These are phyloP conservation scores for Entomobrya multifasciata DNA, from an alignment of 2,888 invertebrate species.

Conservation along the genomic window DNA sequence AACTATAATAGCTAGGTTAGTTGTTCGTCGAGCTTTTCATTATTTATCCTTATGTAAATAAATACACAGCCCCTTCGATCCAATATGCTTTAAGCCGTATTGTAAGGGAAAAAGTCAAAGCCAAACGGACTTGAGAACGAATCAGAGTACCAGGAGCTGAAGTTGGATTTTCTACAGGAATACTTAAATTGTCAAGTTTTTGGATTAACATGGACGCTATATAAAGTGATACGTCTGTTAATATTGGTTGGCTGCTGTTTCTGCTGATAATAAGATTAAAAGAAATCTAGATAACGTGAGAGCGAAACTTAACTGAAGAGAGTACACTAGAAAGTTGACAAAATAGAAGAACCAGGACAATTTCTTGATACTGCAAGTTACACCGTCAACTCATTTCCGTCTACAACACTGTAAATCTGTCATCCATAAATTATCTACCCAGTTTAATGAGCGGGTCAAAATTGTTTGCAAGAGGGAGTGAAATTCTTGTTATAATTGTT, in stretches of 20 bases:
- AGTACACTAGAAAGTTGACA: constrained; percentile 15
- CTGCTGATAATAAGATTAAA: constrained; percentile 48
- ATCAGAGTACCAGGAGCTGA: background rate
- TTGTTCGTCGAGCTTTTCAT: constrained; percentile 27
- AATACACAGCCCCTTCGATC: constrained; percentile 4
- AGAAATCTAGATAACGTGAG: background rate
- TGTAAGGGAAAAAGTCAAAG: background rate
- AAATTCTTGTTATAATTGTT: no score
- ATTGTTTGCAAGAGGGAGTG: no score
- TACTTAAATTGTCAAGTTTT: constrained; percentile 51
- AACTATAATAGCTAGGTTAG: constrained; percentile 37
- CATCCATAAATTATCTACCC: constrained; percentile 2
- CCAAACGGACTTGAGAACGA: background rate
- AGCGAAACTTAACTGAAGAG: background rate
- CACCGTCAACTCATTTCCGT: no score
- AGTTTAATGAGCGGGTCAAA: background rate
- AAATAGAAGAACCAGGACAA: background rate
- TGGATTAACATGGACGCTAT: background rate
- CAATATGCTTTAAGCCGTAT: background rate
- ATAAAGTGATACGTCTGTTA: no score
- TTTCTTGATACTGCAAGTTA: no score
- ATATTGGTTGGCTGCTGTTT: background rate
- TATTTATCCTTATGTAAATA: background rate
- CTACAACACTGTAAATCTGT: background rate
- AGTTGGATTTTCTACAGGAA: constrained; percentile 50